Percentiles rank a stretch among this genome's conserved stretches.
These are phyloP conservation scores for Arge pagana DNA, from an alignment of 2,888 invertebrate species.

Conservation along the genomic window DNA sequence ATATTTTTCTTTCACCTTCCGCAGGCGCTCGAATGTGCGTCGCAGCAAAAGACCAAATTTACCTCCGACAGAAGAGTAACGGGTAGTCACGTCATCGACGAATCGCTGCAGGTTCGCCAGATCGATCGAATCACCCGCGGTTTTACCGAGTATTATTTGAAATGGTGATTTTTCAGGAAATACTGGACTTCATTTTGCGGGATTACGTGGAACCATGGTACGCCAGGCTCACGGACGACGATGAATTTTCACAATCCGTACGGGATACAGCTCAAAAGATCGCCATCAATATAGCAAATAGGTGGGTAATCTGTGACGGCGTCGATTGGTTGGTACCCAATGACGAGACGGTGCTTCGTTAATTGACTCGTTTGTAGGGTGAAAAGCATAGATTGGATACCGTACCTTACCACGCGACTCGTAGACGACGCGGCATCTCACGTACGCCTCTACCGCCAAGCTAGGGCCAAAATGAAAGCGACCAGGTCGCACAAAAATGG, in stretches of 20 bases:
- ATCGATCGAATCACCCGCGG: not conserved
- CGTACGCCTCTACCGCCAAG: slow-evolving; percentile 82
- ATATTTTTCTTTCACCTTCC: slow-evolving; percentile 7
- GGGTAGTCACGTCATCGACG: slow-evolving; percentile 84
- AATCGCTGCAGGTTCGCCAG: slow-evolving; percentile 69
- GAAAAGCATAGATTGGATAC: slow-evolving; percentile 89
- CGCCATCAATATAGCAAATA: slow-evolving; percentile 67
- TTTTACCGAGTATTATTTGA: slow-evolving; percentile 5
- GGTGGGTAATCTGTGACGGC: slow-evolving; percentile 48
- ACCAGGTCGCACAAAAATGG: slow-evolving; percentile 46
- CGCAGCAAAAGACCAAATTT: slow-evolving; percentile 49
- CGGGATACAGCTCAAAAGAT: slow-evolving; percentile 73
- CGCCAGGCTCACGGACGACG: slow-evolving; percentile 69
- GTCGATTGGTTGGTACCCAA: slow-evolving; percentile 6
- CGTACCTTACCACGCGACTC: slow-evolving; percentile 81
- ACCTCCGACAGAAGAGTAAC: slow-evolving; percentile 71
- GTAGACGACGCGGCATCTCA: slow-evolving; percentile 92
- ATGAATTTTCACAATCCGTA: slow-evolving; percentile 74
- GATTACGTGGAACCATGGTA: slow-evolving; percentile 84
- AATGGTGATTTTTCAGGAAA: slow-evolving; percentile 69
- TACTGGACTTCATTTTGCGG: slow-evolving; percentile 77
- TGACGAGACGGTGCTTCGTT: slow-evolving; percentile 6
- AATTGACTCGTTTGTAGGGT: slow-evolving; percentile 55
- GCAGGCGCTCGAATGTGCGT: slow-evolving; percentile 46
- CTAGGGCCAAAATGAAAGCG: slow-evolving; percentile 60